phyloP scores from a whole-genome alignment of 2,113 vertebrate species.

The Ptychochromis oligacanthus region DNA sequence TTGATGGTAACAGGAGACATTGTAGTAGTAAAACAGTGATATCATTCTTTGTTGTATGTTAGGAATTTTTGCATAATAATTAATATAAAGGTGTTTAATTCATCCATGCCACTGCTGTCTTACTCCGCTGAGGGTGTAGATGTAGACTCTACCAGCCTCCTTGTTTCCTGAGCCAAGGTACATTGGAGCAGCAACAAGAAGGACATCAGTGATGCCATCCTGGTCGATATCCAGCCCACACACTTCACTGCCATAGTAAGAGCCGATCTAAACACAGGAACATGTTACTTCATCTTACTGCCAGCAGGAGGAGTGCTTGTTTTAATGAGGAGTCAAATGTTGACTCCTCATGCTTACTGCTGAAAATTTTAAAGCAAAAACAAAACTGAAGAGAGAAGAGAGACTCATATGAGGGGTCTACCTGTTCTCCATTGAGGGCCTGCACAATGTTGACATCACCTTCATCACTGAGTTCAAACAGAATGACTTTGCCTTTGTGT shows the following conservation, averaged over 20 bases:
- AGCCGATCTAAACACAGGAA: constrained; percentile 86
- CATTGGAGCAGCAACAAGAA: constrained; percentile 94
- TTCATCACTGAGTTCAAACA: constrained; percentile 86
- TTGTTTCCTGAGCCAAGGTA: constrained; percentile 90
- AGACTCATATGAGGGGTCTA: constrained; percentile 47
- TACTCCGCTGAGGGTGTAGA: constrained; percentile 89
- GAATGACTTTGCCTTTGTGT: constrained; percentile 94
- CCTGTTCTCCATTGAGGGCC: constrained; percentile 92
- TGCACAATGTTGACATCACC: constrained; percentile 84
- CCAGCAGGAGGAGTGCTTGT: constrained; percentile 57
- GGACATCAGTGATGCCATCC: constrained; percentile 88
- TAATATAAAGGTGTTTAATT: not conserved
- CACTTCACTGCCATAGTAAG: constrained; percentile 94
- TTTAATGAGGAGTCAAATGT: not conserved
- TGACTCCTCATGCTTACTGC: not conserved
- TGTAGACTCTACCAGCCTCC: constrained; percentile 89
- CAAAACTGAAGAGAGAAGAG: not conserved
- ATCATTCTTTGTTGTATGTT: not conserved
- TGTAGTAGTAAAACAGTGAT: not conserved
- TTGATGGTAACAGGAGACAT: not conserved
- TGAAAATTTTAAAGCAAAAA: not conserved
- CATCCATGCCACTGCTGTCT: constrained; percentile 34
- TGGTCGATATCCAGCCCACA: constrained; percentile 87
- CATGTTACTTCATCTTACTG: not conserved
- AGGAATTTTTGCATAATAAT: not conserved